Conservation (phyloP, 2,113 vertebrate genomes). For the Monopterus albus region DNA sequence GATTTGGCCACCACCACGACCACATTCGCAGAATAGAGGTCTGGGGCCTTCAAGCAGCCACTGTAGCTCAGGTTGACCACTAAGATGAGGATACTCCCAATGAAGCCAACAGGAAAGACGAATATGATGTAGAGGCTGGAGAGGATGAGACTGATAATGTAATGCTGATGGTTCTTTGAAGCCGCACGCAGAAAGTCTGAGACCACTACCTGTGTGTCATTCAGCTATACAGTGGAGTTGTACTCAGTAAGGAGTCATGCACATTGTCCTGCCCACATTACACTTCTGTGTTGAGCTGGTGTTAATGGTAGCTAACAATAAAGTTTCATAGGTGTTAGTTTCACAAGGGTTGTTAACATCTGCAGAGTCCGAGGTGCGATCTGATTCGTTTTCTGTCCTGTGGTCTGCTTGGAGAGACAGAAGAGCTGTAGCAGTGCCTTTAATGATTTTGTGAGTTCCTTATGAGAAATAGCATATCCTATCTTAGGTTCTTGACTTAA, state of each 20-base stretch:
- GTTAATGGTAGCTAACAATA: not conserved
- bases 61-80: slow-evolving; percentile 88
- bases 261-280: slow-evolving; percentile 73
- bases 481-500: not conserved
- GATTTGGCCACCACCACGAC: slow-evolving; percentile 91
- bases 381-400: not conserved
- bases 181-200: slow-evolving; percentile 50
- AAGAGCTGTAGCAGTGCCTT: too few relatives aligned
- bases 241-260: slow-evolving; percentile 18
- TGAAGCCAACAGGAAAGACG: slow-evolving; percentile 90
- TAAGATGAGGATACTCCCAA: slow-evolving; percentile 92
- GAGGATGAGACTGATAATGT: slow-evolving; percentile 85
- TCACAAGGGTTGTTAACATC: not conserved
- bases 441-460: not conserved
- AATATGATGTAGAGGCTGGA: slow-evolving; percentile 88
- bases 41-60: slow-evolving; percentile 87
- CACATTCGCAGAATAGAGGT: slow-evolving; percentile 93
- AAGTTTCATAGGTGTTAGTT: slow-evolving; percentile 1
- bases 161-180: slow-evolving; percentile 77
- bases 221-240: slow-evolving; percentile 74
- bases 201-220: slow-evolving; percentile 63
- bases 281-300: not conserved
- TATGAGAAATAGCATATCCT: too few relatives aligned
- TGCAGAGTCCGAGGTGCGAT: not conserved
- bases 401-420: not conserved